Evolutionary conservation across 2,113 vertebrate species (phyloP), one percentile per base, ranked within the genome.

Genomic region (Chloroceryle aenea): DNA sequence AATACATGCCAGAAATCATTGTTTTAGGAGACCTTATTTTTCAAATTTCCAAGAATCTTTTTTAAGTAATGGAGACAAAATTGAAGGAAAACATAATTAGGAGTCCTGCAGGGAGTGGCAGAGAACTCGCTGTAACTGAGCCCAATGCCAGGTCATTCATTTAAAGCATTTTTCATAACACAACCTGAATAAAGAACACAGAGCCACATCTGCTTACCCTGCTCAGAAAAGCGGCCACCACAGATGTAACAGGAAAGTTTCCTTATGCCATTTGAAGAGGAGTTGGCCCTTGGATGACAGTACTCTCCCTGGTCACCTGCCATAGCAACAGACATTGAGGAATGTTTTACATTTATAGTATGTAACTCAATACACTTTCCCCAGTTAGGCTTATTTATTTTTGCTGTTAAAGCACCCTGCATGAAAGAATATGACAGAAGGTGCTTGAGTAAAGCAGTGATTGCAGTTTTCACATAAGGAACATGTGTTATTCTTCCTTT

Each of bases 1-100:
- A 94, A 88, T 68, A 93, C 80, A 38, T n/a, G 42, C 20, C 36
- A 76, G 76, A 90, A 92, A 87, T 58, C 5, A 12, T 10, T 68
- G 27, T 7, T 75, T 68, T 67, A 26, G 88, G 73, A 72, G 11
- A 72, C 36, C 23, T 63, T 84, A 69, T 80, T 93, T 91, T 90
- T 85, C 30, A 73, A 21, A 88, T 82, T 82, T 91, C 43, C 23
- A 23, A n/a, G 6, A 86, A 29, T 14, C 6, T 73, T 83, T 86
- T 80, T 22, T n/a, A 79, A 85, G 48, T 26, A 84, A 53, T 3
- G 4, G 69, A 79, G 58, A 43, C 27, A 56, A 71, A 94, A 95
- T 1, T 38, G 30, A 88, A 95, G 43, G 19, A 67, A 94, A 82
- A 55, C 0, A 0, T 66, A 43, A 75, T 20, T 21, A 17, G 36